These are phyloP conservation scores for Chrysolina oricalcia DNA, from an alignment of 2,888 invertebrate species.

Conservation along the genomic window DNA sequence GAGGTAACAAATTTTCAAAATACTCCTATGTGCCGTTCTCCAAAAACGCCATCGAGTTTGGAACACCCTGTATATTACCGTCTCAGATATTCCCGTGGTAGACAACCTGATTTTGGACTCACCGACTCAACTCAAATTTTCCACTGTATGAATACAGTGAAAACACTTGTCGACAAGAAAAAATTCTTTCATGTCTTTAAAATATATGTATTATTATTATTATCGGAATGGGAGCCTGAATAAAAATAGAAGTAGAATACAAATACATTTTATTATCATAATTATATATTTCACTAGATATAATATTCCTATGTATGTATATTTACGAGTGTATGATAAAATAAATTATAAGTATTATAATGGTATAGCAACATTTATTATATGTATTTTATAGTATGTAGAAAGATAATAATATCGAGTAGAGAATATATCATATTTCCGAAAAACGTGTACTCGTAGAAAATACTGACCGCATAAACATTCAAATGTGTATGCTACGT, in stretches of 20 bases:
- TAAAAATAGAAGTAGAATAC: slow-evolving; percentile 64
- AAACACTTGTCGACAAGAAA: too few relatives aligned
- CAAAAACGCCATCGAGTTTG: too few relatives aligned
- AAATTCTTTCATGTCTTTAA: too few relatives aligned
- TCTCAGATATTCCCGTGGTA: too few relatives aligned
- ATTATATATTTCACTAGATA: slow-evolving; percentile 73
- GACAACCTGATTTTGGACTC: too few relatives aligned
- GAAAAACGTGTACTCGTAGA: slow-evolving; percentile 73
- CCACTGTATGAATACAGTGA: too few relatives aligned
- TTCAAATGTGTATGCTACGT: slow-evolving; percentile 67
- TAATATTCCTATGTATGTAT: slow-evolving; percentile 72
- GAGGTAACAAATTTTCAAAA: too few relatives aligned
- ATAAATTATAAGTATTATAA: slow-evolving; percentile 71
- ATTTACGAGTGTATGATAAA: slow-evolving; percentile 72
- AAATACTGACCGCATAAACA: slow-evolving; percentile 71
- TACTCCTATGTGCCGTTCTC: too few relatives aligned
- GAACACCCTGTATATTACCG: too few relatives aligned
- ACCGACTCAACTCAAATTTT: too few relatives aligned
- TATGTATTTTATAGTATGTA: slow-evolving; percentile 69
- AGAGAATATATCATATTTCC: slow-evolving; percentile 70
- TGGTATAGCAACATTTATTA: slow-evolving; percentile 72
- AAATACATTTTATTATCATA: slow-evolving; percentile 73
- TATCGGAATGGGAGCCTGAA: neutral
- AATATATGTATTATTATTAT: too few relatives aligned
- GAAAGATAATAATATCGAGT: slow-evolving; percentile 71